Evolutionary conservation across 2,888 invertebrate genomes (phyloP).

Genomic region (Hydraecia micacea): DNA sequence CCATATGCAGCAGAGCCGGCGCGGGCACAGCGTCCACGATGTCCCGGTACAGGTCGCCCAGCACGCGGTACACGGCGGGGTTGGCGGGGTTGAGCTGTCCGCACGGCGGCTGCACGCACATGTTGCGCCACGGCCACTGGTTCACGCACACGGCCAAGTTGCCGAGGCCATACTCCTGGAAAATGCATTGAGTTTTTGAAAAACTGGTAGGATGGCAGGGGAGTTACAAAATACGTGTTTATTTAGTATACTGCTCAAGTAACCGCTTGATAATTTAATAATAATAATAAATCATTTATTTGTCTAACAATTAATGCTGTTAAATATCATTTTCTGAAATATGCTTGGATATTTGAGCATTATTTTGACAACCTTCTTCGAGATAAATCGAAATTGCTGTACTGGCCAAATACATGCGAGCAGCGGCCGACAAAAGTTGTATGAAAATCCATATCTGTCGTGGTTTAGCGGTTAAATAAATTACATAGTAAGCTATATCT

Average conservation of each 20-base stretch:
- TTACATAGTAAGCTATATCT: no score
- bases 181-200: slow-evolving; percentile 15
- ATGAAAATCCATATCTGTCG: no score
- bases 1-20: slow-evolving; percentile 94
- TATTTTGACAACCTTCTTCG: no score
- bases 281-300: background rate
- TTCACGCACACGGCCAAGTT: slow-evolving; percentile 93
- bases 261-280: background rate
- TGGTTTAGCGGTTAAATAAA: no score
- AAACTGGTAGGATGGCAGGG: background rate
- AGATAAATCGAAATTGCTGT: no score
- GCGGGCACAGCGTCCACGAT: slow-evolving; percentile 90
- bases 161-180: slow-evolving; percentile 90
- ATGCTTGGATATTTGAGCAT: no score
- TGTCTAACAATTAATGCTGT: no score
- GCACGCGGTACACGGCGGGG: slow-evolving; percentile 91
- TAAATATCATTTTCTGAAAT: no score
- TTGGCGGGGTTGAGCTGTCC: slow-evolving; percentile 96
- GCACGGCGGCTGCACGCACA: slow-evolving; percentile 95
- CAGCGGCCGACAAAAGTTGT: no score
- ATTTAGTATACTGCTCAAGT: background rate
- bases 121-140: slow-evolving; percentile 92
- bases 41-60: slow-evolving; percentile 93
- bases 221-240: no score
- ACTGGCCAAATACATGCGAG: no score